Evolutionary conservation across 2,797 vertebrate species (phyloP).

Genomic region (Galagoides demidoff): DNA sequence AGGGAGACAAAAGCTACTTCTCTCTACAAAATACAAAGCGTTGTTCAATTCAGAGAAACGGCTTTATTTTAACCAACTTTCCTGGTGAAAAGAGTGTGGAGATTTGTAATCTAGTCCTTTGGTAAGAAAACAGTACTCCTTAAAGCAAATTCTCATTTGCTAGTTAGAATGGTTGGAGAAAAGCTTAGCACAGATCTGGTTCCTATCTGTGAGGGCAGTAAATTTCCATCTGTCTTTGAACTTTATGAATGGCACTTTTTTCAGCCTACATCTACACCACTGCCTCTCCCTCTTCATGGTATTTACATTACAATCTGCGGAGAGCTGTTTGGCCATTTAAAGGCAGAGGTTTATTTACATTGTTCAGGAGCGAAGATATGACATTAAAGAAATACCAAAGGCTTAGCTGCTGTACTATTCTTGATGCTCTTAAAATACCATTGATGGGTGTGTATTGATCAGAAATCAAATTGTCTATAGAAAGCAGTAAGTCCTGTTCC

Average conservation of each 20-base stretch:
- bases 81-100: background rate
- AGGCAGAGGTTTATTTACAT: background rate
- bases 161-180: constrained; percentile 22
- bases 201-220: constrained; percentile 30
- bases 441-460: background rate
- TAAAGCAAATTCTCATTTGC: constrained; percentile 19
- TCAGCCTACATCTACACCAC: fast-evolving
- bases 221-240: constrained; percentile 56
- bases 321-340: background rate
- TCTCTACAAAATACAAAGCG: background rate
- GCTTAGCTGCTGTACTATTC: background rate
- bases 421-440: constrained; percentile 8
- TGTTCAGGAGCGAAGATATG: background rate
- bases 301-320: background rate
- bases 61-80: constrained; percentile 19
- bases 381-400: background rate
- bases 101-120: constrained; percentile 43
- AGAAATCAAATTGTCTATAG: background rate
- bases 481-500: background rate
- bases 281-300: background rate
- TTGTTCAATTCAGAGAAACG: background rate
- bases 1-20: constrained; percentile 39
- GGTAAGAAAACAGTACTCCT: constrained; percentile 43
- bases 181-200: constrained; percentile 16
- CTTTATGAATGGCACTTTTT: constrained; percentile 1